Evolutionary conservation across 2,797 vertebrate species (phyloP).

Genomic region (Paedocypris micromegethes): DNA sequence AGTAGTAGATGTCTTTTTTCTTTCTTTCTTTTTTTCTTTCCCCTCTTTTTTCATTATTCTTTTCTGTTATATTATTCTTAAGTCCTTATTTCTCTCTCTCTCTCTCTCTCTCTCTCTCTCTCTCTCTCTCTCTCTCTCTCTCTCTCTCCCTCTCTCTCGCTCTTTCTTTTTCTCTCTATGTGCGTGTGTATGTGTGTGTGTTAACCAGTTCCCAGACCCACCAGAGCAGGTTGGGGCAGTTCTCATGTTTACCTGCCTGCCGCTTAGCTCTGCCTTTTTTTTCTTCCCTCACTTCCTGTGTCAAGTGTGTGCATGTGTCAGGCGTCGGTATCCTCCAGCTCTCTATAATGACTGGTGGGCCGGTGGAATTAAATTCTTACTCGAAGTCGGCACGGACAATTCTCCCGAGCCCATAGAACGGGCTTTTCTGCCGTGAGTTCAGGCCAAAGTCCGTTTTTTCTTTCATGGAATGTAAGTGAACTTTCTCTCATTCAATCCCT

Average conservation of each 20-base stretch:
- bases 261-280: conserved; percentile 56
- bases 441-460: conserved; percentile 60
- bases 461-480: conserved; percentile 22
- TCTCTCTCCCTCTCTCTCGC: background rate
- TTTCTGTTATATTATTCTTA: too few species aligned
- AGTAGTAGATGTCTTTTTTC: too few species aligned
- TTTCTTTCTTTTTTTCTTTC: too few species aligned
- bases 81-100: too few species aligned
- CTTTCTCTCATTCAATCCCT: conserved; percentile 32
- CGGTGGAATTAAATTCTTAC: conserved; percentile 6
- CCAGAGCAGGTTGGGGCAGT: conserved; percentile 66
- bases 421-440: conserved; percentile 5
- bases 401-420: background rate
- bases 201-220: conserved; percentile 32
- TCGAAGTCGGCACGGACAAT: conserved; percentile 11
- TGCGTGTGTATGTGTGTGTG: conserved; percentile 1
- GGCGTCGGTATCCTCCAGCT: conserved; percentile 27
- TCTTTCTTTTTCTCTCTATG: background rate
- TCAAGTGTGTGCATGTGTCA: conserved; percentile 52
- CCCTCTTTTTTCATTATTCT: too few species aligned
- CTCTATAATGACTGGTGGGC: conserved; percentile 1
- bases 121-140: background rate
- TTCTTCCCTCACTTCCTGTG: conserved; percentile 60
- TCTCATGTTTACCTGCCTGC: conserved; percentile 62
- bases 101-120: too few species aligned